Conservation (phyloP, 2,797 vertebrate species). For the Pangasius macronema region DNA sequence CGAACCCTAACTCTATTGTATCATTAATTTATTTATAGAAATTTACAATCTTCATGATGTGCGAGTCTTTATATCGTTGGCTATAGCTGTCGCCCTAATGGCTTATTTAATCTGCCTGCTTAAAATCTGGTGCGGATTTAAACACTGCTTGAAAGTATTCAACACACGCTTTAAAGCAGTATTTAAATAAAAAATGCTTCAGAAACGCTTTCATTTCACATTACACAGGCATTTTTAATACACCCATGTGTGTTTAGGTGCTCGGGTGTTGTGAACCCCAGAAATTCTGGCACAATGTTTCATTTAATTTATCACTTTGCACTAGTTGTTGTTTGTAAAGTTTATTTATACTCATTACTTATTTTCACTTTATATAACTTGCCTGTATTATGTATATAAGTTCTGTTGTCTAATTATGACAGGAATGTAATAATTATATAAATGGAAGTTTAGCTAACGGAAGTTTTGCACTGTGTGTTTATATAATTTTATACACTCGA, state of each 20-base stretch:
- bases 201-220: background rate
- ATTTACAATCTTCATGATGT: background rate
- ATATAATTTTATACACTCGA: background rate
- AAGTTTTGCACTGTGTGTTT: too few species aligned
- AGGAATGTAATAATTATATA: background rate
- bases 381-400: background rate
- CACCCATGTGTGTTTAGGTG: background rate
- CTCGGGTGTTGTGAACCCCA: too few species aligned
- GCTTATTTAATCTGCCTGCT: background rate
- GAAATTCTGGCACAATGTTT: background rate
- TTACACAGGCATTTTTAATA: background rate
- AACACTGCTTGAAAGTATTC: background rate
- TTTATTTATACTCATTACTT: background rate
- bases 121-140: background rate
- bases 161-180: too few species aligned
- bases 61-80: background rate
- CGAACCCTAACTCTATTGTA: background rate
- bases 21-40: background rate
- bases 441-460: background rate
- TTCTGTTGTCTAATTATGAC: background rate
- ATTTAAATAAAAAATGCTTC: background rate
- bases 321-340: constrained; percentile 2
- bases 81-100: background rate
- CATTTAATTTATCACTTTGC: background rate
- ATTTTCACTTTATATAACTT: background rate